Evolutionary conservation across 2,797 vertebrate genomes (phyloP).

Genomic region (Pteropus rufus): DNA sequence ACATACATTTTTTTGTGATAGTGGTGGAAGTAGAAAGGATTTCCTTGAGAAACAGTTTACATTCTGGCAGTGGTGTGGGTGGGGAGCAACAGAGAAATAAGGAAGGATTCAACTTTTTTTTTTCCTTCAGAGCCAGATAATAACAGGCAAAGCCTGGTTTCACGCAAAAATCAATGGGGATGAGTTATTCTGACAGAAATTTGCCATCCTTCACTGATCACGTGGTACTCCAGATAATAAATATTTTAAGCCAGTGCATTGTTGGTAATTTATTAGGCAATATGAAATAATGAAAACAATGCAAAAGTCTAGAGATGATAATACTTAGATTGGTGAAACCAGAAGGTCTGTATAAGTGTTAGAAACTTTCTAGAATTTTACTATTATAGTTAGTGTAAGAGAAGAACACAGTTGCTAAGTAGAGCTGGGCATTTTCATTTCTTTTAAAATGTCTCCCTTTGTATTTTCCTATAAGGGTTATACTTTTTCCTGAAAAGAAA

Average conservation of each 20-base stretch:
- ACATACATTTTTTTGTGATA: neutral
- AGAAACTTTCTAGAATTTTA: neutral
- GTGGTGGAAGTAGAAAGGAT: neutral
- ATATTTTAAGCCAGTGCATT: slow-evolving; percentile 77
- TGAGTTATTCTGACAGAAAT: slow-evolving; percentile 80
- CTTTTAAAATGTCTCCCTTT: neutral
- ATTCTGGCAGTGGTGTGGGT: neutral
- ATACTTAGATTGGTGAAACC: neutral
- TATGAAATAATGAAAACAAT: slow-evolving; percentile 76
- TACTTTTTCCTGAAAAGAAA: neutral
- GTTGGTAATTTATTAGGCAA: slow-evolving; percentile 79
- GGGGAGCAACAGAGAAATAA: neutral
- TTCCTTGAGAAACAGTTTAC: slow-evolving; percentile 44
- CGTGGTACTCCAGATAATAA: slow-evolving; percentile 76
- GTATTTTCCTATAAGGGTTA: neutral
- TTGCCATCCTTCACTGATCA: slow-evolving; percentile 79
- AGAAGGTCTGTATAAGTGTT: neutral
- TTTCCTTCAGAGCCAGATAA: slow-evolving; percentile 52
- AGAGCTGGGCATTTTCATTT: neutral
- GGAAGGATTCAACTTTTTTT: slow-evolving; percentile 26
- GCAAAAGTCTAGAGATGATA: slow-evolving; percentile 43
- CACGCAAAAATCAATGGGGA: slow-evolving; percentile 79
- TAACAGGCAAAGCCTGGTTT: slow-evolving; percentile 74
- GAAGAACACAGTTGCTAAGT: neutral
- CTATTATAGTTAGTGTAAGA: neutral